Evolutionary conservation across 2,113 vertebrate species (phyloP).

Genomic region (Acanthochromis polyacanthus): DNA sequence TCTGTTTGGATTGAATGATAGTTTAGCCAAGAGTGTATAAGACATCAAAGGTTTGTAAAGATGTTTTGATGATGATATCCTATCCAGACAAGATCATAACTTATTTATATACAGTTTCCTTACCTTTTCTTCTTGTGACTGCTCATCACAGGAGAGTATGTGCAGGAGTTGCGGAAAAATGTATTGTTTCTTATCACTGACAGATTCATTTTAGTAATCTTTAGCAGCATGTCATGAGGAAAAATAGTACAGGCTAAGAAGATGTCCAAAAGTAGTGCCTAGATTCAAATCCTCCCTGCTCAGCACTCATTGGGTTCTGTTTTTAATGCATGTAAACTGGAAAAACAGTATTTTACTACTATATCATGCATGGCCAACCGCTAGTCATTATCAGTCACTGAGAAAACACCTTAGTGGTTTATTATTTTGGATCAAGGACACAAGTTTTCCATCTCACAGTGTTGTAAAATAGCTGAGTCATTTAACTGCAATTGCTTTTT

Average conservation of each 20-base stretch:
- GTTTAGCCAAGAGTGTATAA: not conserved
- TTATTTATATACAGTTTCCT: too few relatives aligned
- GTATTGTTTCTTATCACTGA: not conserved
- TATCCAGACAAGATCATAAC: not conserved
- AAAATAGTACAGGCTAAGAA: too few relatives aligned
- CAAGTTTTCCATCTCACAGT: not conserved
- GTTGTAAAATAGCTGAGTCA: slow-evolving; percentile 37
- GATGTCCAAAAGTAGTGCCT: too few relatives aligned
- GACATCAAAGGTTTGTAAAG: not conserved
- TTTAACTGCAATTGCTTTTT: not conserved
- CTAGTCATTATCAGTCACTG: not conserved
- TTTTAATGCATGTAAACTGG: too few relatives aligned
- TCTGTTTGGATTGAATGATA: not conserved
- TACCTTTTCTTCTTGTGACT: not conserved
- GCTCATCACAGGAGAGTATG: not conserved
- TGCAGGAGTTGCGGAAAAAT: not conserved
- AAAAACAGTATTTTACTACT: not conserved
- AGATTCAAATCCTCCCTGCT: too few relatives aligned
- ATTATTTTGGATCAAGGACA: not conserved
- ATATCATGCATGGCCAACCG: not conserved
- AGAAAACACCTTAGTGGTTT: not conserved
- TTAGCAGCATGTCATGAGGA: too few relatives aligned
- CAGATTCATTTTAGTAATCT: not conserved
- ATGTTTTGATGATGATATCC: not conserved
- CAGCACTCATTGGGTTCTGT: too few relatives aligned